Percentiles rank a stretch among this genome's conserved stretches.
These are phyloP conservation scores for Apodemia duryi DNA, from an alignment of 2,888 invertebrate genomes.

Conservation along the genomic window DNA sequence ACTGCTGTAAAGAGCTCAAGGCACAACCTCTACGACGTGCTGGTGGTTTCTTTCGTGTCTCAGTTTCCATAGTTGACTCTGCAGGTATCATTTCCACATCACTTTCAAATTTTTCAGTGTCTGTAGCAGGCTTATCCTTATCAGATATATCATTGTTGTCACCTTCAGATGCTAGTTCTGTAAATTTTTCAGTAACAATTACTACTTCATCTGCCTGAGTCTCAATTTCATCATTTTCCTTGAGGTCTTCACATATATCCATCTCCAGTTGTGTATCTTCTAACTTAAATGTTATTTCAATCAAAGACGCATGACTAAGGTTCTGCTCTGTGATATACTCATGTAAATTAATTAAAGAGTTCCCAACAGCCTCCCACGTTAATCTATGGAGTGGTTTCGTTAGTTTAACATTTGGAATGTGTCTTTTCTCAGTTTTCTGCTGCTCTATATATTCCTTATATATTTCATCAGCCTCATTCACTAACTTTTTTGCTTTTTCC, in stretches of 20 bases:
- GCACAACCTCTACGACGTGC: slow-evolving; percentile 85
- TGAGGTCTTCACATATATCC: slow-evolving; percentile 57
- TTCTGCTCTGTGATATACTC: slow-evolving; percentile 80
- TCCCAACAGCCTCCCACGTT: slow-evolving; percentile 84
- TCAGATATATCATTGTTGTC: slow-evolving; percentile 66
- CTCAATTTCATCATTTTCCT: slow-evolving; percentile 46
- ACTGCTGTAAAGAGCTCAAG: slow-evolving; percentile 84
- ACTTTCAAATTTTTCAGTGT: slow-evolving; percentile 44
- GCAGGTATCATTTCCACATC: slow-evolving; percentile 28
- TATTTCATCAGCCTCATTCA: slow-evolving; percentile 80
- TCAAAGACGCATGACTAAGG: slow-evolving; percentile 75
- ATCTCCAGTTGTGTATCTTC: slow-evolving; percentile 46
- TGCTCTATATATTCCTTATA: slow-evolving; percentile 74
- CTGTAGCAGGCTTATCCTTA: slow-evolving; percentile 60
- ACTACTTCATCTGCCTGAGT: slow-evolving; percentile 40
- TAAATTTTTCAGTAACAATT: slow-evolving; percentile 47
- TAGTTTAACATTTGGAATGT: slow-evolving; percentile 76
- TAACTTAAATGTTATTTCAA: slow-evolving; percentile 58
- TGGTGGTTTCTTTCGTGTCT: slow-evolving; percentile 68
- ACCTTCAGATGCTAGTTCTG: slow-evolving; percentile 53
- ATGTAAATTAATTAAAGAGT: slow-evolving; percentile 82
- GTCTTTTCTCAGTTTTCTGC: slow-evolving; percentile 71
- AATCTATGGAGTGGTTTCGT: slow-evolving; percentile 78
- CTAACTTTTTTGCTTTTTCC: slow-evolving; percentile 69
- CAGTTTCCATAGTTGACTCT: slow-evolving; percentile 41